Evolutionary conservation across 2,888 invertebrate species (phyloP).

Genomic region (Xylophagus ater): DNA sequence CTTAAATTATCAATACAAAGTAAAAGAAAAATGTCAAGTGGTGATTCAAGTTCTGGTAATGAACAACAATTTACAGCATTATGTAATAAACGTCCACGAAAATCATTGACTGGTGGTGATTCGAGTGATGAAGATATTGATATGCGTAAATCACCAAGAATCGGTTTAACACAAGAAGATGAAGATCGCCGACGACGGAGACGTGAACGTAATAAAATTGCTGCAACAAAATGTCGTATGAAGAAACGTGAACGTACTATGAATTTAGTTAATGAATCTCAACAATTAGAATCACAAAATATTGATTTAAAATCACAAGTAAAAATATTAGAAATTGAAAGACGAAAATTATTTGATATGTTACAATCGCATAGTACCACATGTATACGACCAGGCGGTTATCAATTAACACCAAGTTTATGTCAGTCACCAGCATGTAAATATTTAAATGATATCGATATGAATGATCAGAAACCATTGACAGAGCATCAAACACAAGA

Average conservation of each 20-base stretch:
- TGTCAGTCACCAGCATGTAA: conserved; percentile 35
- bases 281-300: conserved; percentile 74
- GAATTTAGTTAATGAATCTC: conserved; percentile 76
- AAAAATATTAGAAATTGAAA: conserved; percentile 68
- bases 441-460: conserved; percentile 32
- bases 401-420: conserved; percentile 31
- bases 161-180: conserved; percentile 74
- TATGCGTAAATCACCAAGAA: conserved; percentile 41
- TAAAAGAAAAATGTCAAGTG: conserved; percentile 67
- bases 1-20: conserved; percentile 83
- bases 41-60: conserved; percentile 43
- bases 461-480: conserved; percentile 24
- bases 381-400: conserved; percentile 45
- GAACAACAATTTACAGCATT: conserved; percentile 39
- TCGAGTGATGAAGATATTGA: conserved; percentile 38
- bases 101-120: conserved; percentile 16
- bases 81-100: conserved; percentile 30
- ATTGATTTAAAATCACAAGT: conserved; percentile 73
- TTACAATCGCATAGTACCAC: conserved; percentile 60
- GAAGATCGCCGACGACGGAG: conserved; percentile 76
- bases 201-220: conserved; percentile 86
- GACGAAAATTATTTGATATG: conserved; percentile 67
- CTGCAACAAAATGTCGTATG: conserved; percentile 87
- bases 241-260: conserved; percentile 85
- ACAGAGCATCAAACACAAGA: conserved; percentile 17